Evolutionary conservation across 2,888 invertebrate genomes (phyloP).

Genomic region (Muschampia plurimacula): DNA sequence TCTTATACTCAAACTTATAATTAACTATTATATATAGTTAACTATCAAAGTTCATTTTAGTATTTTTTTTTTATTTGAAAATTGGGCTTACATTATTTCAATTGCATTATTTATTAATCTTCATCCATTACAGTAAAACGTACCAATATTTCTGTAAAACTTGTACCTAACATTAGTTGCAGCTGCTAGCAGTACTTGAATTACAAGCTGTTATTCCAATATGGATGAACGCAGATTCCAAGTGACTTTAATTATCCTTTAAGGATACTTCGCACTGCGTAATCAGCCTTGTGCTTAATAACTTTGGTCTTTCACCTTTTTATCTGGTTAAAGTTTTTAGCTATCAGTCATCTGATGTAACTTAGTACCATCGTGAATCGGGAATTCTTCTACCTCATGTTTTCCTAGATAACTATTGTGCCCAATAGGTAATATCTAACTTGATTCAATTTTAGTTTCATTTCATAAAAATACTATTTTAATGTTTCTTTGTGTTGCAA

Average conservation of each 20-base stretch:
- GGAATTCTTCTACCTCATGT: background rate
- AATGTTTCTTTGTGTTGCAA: too few relatives aligned
- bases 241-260: constrained; percentile 15
- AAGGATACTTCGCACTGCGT: constrained; percentile 18
- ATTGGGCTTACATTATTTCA: too few relatives aligned
- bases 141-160: background rate
- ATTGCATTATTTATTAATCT: background rate
- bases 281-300: constrained; percentile 33
- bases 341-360: constrained; percentile 17
- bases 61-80: too few relatives aligned
- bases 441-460: too few relatives aligned
- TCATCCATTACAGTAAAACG: background rate
- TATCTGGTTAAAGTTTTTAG: constrained; percentile 19
- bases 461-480: too few relatives aligned
- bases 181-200: background rate
- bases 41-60: too few relatives aligned
- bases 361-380: background rate
- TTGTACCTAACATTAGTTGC: too few relatives aligned
- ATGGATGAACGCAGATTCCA: background rate
- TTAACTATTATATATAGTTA: too few relatives aligned
- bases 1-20: too few relatives aligned
- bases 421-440: too few relatives aligned
- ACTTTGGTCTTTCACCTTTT: constrained; percentile 19
- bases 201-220: background rate
- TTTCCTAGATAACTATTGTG: background rate